Evolutionary conservation across 1,140 invertebrate genomes (phyloP), one percentile per base, ranked within the genome.

Genomic region (Anastatus disparis): DNA sequence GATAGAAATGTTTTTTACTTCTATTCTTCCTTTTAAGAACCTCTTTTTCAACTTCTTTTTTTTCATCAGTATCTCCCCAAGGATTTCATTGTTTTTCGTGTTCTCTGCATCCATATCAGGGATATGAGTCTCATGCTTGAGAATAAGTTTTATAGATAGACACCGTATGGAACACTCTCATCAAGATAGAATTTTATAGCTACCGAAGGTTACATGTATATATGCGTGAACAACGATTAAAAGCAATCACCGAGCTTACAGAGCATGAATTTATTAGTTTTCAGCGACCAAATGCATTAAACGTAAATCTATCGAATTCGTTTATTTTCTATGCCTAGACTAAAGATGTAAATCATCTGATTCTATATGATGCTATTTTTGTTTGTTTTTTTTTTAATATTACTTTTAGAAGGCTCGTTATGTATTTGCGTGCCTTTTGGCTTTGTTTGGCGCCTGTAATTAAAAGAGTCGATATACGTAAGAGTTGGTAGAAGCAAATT

Each of bases 101-200:
- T 22, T 62, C 31, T 35, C 13, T 27, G 17, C 31, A 3, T 26
- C 64, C 64, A 59, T 68, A 68, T 59, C 53, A 35, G 64, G 40
- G 35, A 38, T 15, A 58, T 24, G 35, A 40, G 35, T 26, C n/a
- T n/a, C n/a, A n/a, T n/a, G n/a, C n/a, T n/a, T n/a, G n/a, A n/a
- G 8, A 15, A 24, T 1, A 35, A 27, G 22, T 29, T 65, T 65
- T 27, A 31, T 40, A 53, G 31, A 35, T 46, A 64, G 62, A 67
- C 40, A n/a, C 46, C 64, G 64, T 55, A 68, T 59, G 65, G 65
- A n/a, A 68, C 65, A 52, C 22, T 13, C 48, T 67, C 55, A 59
- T 68, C 65, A 52, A 52, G 65, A 58, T 68, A 48, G 50, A 66
- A 26, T 44, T 66, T 66, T 66, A 56, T 56, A 40, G 64, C 17